phyloP scores from a whole-genome alignment of 2,888 invertebrate genomes.

The Chaitophorus viminalis region DNA sequence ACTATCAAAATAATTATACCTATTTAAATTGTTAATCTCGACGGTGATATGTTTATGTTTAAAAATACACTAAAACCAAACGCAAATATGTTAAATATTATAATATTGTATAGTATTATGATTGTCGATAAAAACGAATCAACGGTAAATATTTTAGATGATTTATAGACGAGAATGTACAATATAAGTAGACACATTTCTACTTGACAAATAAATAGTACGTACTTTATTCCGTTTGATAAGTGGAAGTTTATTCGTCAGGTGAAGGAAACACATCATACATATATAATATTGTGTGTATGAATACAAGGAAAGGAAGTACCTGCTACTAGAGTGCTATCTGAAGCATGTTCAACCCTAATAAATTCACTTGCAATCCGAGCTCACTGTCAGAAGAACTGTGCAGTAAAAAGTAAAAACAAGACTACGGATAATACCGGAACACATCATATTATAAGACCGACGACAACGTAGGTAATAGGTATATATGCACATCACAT shows the following conservation, averaged over 20 bases:
- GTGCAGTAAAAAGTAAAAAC: constrained; percentile 38
- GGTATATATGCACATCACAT: too few relatives aligned
- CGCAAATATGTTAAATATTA: background rate
- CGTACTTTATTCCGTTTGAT: constrained; percentile 41
- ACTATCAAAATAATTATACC: background rate
- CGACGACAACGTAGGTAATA: too few relatives aligned
- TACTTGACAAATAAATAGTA: constrained; percentile 36
- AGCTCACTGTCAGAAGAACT: constrained; percentile 51
- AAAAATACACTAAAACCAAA: background rate
- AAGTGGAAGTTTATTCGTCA: constrained; percentile 56
- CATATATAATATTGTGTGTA: constrained; percentile 10
- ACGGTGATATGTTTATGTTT: background rate
- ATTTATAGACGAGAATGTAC: background rate
- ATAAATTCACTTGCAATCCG: constrained; percentile 49
- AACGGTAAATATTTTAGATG: background rate
- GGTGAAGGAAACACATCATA: constrained; percentile 37
- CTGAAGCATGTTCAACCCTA: constrained; percentile 54
- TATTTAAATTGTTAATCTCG: background rate
- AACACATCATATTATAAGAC: constrained; percentile 25
- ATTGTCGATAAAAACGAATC: background rate
- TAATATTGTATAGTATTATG: too few relatives aligned
- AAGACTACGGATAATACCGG: constrained; percentile 1
- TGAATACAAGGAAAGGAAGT: constrained; percentile 43
- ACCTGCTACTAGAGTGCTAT: constrained; percentile 38
- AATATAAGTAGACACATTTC: background rate